Evolutionary conservation across 2,888 invertebrate genomes (phyloP), one percentile per base, ranked within the genome.

Genomic region (Mimachlamys varia): DNA sequence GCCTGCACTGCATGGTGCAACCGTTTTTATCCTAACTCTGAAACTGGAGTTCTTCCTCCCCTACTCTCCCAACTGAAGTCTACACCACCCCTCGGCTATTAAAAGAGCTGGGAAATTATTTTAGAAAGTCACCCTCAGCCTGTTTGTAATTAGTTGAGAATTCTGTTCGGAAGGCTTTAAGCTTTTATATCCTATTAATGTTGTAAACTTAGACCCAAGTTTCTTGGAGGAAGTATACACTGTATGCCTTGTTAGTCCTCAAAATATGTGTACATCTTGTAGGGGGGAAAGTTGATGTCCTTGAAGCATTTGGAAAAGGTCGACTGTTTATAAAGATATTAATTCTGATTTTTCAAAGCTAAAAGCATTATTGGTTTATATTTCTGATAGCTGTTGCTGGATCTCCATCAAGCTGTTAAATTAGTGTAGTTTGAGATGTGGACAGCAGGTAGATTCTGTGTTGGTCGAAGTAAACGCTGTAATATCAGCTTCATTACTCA

Each of bases 1-100:
- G 27, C 76, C 76, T 0, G 33, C 76, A 33, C 76, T 76, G 76
- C 76, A 76, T 76, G 76, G 76, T 76, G 76, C 76, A 76, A 76
- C 76, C 15, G 76, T 76, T 76, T 76, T 76, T 76, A 76, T 76
- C 76, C 76, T 76, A 76, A 76, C 33, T 76, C 76, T 76, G 76
- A 76, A 27, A 27, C 76, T 76, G 33, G 76, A 76, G 76, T 76
- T 76, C 12, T 76, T 22, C 0, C 76, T 76, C 76, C 12, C 76
- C 33, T 33, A 27, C 76, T 76, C 76, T 27, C 33, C 76, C 7
- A 33, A 17, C 76, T 76, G 12, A 27, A 76, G 76, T 33, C 76
- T 27, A 76, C 76, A 76, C 76, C 76, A 22, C 76, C 76, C 76
- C 76, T 15, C 12, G 13, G 76, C 76, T 76, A 76, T 76, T 76